phyloP scores from a whole-genome alignment of 2,113 vertebrate genomes.

The Madoqua kirkii region DNA sequence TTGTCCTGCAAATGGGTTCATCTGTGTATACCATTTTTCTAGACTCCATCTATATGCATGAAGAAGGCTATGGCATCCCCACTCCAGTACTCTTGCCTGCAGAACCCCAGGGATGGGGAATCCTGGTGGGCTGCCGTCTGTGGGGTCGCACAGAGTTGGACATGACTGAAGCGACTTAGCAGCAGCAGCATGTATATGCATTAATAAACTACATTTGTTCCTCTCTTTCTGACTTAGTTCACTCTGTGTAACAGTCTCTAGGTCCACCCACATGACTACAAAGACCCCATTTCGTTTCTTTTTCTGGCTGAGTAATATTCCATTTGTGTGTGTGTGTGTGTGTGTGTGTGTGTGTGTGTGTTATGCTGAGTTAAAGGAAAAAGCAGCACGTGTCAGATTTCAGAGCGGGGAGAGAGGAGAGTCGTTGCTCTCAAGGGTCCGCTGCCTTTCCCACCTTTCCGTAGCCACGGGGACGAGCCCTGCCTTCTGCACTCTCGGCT shows the following conservation, averaged over 20 bases:
- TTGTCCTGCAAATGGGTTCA: background rate
- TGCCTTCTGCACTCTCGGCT: background rate
- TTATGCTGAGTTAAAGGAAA: background rate
- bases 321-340: background rate
- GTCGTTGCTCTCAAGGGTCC: background rate
- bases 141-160: fast-evolving
- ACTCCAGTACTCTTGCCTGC: too few species aligned
- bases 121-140: too few species aligned
- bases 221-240: background rate
- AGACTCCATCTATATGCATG: background rate
- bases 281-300: background rate
- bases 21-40: background rate
- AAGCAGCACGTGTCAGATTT: background rate
- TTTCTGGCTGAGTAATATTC: background rate
- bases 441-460: background rate
- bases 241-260: background rate
- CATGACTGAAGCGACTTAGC: fast-evolving
- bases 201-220: background rate
- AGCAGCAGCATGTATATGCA: background rate
- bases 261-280: background rate
- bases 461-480: background rate
- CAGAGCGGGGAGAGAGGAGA: background rate
- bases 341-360: background rate
- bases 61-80: too few species aligned
- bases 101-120: too few species aligned